phyloP scores from a whole-genome alignment of 1,140 invertebrate species.

The Drosophila eugracilis region DNA sequence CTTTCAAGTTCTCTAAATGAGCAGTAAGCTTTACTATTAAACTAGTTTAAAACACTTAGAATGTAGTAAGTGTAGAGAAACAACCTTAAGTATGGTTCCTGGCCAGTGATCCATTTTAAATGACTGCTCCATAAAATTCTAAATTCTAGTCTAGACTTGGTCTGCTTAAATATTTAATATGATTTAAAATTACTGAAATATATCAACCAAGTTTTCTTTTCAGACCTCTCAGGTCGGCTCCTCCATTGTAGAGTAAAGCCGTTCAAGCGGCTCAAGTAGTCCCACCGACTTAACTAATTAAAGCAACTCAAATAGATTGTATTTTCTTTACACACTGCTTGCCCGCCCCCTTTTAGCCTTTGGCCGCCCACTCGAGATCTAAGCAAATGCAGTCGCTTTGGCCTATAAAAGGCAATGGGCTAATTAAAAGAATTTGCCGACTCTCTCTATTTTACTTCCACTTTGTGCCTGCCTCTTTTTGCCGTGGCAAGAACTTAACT shows the following conservation, averaged over 20 bases:
- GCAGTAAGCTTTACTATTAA: no score
- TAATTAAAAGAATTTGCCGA: conserved; percentile 72
- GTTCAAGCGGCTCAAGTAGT: conserved; percentile 11
- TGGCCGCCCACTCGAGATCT: conserved; percentile 22
- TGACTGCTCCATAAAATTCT: not conserved
- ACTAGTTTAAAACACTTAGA: no score
- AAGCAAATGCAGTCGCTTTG: conserved; percentile 59
- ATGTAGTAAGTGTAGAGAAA: not conserved
- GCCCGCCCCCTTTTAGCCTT: conserved; percentile 6
- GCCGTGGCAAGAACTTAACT: conserved; percentile 19
- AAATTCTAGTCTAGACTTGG: not conserved
- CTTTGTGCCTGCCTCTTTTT: conserved; percentile 7
- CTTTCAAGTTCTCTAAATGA: no score
- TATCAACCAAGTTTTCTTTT: not conserved
- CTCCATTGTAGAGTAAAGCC: conserved; percentile 9
- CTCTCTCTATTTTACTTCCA: conserved; percentile 27
- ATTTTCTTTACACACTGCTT: conserved; percentile 32
- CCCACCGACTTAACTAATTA: conserved; percentile 50
- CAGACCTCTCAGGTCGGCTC: not conserved
- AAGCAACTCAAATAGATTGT: conserved; percentile 34
- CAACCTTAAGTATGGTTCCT: not conserved
- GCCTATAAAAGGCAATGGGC: conserved; percentile 65
- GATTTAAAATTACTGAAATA: conserved; percentile 8
- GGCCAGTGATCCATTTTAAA: not conserved
- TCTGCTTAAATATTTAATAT: conserved; percentile 7